Percentiles rank a stretch among this genome's conserved stretches.
phyloP scores from a whole-genome alignment of 2,888 invertebrate species.

The Oxytorus armatus region DNA sequence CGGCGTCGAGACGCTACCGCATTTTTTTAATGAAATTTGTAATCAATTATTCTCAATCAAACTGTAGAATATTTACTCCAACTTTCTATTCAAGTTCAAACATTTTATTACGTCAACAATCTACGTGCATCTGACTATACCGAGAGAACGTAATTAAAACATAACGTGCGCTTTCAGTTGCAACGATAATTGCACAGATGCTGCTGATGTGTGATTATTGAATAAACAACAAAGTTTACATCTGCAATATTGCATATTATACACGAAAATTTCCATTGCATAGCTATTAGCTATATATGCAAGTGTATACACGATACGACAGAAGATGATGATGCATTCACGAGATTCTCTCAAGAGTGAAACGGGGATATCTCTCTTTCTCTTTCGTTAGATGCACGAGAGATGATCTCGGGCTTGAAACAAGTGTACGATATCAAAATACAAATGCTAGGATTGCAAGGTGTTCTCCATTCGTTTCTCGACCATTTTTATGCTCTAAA shows the following conservation, averaged over 20 bases:
- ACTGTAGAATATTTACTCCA: conserved; percentile 4
- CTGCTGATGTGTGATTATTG: conserved; percentile 25
- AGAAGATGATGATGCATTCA: conserved; percentile 36
- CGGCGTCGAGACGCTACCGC: no score
- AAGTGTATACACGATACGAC: neutral
- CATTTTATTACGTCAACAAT: conserved; percentile 22
- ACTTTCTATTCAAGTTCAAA: neutral
- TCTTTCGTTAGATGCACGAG: conserved; percentile 9
- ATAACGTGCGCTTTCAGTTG: conserved; percentile 17
- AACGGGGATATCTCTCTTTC: conserved; percentile 9
- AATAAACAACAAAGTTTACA: conserved; percentile 19
- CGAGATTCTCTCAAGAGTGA: conserved; percentile 10
- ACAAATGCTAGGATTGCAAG: conserved; percentile 4
- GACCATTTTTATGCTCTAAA: neutral
- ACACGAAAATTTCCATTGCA: neutral
- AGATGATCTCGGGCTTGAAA: conserved; percentile 29
- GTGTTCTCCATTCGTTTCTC: conserved; percentile 5
- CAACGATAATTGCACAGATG: conserved; percentile 19
- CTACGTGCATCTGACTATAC: conserved; percentile 5
- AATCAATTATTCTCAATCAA: conserved; percentile 7
- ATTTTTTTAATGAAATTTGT: neutral
- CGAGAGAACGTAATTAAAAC: conserved; percentile 15
- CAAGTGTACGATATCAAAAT: conserved; percentile 7
- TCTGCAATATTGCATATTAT: conserved; percentile 20
- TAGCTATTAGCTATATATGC: no score